Percentiles rank a stretch among this genome's conserved stretches.
Conservation (phyloP, 2,888 invertebrate species). For the Phrixothrix hirtus region DNA sequence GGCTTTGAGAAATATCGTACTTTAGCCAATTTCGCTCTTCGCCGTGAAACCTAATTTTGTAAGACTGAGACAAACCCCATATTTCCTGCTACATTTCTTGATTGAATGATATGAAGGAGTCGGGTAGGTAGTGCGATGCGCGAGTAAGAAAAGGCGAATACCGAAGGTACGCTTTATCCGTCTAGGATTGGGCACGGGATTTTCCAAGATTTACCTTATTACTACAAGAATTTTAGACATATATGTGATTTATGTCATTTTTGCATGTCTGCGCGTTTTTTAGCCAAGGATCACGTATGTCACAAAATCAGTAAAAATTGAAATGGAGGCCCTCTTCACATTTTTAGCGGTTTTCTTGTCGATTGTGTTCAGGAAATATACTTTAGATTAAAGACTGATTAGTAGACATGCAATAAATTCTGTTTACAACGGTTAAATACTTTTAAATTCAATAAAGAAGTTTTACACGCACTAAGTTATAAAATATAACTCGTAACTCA, state of each 20-base stretch:
- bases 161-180: constrained; percentile 28
- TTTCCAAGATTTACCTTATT: constrained; percentile 36
- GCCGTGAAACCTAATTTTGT: constrained; percentile 53
- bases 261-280: constrained; percentile 23
- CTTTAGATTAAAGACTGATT: no score
- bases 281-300: constrained; percentile 20
- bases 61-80: constrained; percentile 52
- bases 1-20: constrained; percentile 52
- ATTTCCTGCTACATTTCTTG: constrained; percentile 54
- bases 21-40: constrained; percentile 50
- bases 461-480: constrained; percentile 38
- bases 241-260: constrained; percentile 30
- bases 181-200: constrained; percentile 27
- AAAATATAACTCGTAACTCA: constrained; percentile 36
- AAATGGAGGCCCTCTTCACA: constrained; percentile 11
- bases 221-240: constrained; percentile 31
- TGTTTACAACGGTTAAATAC: constrained; percentile 3
- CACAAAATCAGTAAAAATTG: constrained; percentile 15
- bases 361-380: constrained; percentile 1
- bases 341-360: constrained; percentile 2
- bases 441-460: constrained; percentile 29
- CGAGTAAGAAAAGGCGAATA: constrained; percentile 16
- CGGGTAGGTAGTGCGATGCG: constrained; percentile 19
- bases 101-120: constrained; percentile 47
- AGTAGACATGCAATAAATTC: constrained; percentile 1